These are phyloP conservation scores for Chironomus riparius DNA, from an alignment of 2,888 invertebrate species.

Conservation along the genomic window DNA sequence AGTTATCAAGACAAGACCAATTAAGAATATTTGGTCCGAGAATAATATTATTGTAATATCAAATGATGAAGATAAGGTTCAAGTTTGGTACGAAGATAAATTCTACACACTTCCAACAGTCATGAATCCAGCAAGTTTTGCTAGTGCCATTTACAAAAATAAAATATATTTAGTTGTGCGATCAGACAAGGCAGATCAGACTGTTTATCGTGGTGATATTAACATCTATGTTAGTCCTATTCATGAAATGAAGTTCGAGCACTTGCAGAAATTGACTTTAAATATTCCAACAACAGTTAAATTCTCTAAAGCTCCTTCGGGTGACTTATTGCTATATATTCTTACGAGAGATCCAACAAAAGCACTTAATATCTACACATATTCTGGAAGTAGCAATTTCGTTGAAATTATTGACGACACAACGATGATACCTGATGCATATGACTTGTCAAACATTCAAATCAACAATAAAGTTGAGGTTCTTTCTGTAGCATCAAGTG, in stretches of 20 bases:
- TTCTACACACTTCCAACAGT: background rate
- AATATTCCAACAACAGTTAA: constrained; percentile 37
- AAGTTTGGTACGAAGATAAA: background rate
- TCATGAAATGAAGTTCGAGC: constrained; percentile 32
- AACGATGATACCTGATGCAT: constrained; percentile 27
- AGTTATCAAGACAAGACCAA: background rate
- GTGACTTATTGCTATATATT: constrained; percentile 43
- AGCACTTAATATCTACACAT: constrained; percentile 41
- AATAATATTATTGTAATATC: background rate
- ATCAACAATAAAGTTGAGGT: constrained; percentile 3
- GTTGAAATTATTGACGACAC: constrained; percentile 34
- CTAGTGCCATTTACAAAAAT: background rate
- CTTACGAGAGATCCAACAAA: constrained; percentile 38
- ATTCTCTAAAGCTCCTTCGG: constrained; percentile 39
- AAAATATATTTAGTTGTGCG: constrained; percentile 33
- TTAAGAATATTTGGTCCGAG: constrained; percentile 1
- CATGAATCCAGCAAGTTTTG: constrained; percentile 9
- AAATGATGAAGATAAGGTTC: background rate
- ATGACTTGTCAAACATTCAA: constrained; percentile 4
- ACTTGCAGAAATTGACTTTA: constrained; percentile 40
- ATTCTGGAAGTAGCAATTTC: constrained; percentile 43
- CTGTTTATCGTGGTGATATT: constrained; percentile 32
- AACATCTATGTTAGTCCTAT: constrained; percentile 34
- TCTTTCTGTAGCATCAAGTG: background rate
- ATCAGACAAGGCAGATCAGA: constrained; percentile 29